Percentiles rank a stretch among this genome's conserved stretches.
Conservation (phyloP, 2,888 invertebrate genomes). For the Pollenia angustigena region DNA sequence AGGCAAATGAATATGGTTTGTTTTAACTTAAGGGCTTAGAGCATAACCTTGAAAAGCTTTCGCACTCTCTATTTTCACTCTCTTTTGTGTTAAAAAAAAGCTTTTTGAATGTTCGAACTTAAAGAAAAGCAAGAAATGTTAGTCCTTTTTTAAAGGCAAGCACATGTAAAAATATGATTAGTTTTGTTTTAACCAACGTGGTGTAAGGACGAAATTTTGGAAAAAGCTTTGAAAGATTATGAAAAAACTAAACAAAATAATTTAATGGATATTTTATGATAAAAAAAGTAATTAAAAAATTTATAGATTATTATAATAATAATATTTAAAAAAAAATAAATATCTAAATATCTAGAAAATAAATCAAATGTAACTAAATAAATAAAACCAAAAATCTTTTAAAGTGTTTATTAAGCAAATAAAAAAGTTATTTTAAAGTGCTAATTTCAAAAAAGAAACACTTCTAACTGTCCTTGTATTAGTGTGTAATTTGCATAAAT, state of each 20-base stretch:
- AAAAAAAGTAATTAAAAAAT: neutral
- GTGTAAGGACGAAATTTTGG: conserved; percentile 31
- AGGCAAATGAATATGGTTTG: conserved; percentile 56
- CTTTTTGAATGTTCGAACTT: conserved; percentile 58
- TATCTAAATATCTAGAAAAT: neutral
- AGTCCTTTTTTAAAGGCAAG: conserved; percentile 51
- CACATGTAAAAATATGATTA: conserved; percentile 58
- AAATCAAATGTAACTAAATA: neutral
- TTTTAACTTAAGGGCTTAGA: conserved; percentile 56
- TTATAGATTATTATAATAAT: neutral
- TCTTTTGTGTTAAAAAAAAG: conserved; percentile 40
- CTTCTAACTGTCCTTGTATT: neutral
- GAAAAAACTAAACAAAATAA: neutral
- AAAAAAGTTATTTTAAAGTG: neutral
- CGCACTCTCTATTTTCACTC: conserved; percentile 1
- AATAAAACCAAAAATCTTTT: neutral
- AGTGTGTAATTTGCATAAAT: conserved; percentile 11
- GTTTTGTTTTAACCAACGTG: conserved; percentile 60
- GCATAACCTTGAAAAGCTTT: conserved; percentile 74
- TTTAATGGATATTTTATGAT: neutral
- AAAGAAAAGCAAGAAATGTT: neutral
- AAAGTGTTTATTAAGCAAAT: neutral
- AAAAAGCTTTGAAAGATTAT: neutral
- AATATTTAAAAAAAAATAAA: neutral
- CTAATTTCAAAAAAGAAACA: neutral